phyloP scores from a whole-genome alignment of 1,140 invertebrate species.

The Lycorma delicatula region DNA sequence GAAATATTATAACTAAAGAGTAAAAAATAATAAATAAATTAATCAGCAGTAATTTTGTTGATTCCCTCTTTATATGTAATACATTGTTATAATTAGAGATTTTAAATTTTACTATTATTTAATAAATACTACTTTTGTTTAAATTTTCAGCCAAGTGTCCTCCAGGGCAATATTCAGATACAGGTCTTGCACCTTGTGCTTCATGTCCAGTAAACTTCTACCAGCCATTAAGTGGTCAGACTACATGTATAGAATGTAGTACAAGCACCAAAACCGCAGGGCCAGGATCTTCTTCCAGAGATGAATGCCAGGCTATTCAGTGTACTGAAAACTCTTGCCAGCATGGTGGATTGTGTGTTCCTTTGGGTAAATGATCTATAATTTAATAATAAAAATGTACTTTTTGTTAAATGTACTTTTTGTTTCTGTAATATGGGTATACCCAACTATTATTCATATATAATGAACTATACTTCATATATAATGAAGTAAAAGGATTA shows the following conservation, averaged over 20 bases:
- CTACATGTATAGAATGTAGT: conserved; percentile 76
- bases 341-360: conserved; percentile 85
- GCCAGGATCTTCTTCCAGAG: conserved; percentile 61
- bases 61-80: no score
- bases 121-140: conserved; percentile 10
- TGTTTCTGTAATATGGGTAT: no score
- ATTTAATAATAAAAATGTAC: no score
- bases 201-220: conserved; percentile 90
- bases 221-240: conserved; percentile 73
- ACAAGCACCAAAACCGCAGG: conserved; percentile 73
- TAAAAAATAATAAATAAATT: no score
- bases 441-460: no score
- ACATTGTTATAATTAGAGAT: no score
- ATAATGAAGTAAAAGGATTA: no score
- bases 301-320: conserved; percentile 76
- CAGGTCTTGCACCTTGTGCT: conserved; percentile 90
- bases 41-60: no score
- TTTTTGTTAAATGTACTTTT: no score
- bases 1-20: no score
- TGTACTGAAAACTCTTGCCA: conserved; percentile 82
- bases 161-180: conserved; percentile 89
- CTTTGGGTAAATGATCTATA: conserved; percentile 47
- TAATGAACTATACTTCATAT: no score
- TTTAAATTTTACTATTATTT: no score
- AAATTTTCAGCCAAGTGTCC: conserved; percentile 68